Conservation (phyloP, 2,888 invertebrate species). For the Dioctria rufipes region DNA sequence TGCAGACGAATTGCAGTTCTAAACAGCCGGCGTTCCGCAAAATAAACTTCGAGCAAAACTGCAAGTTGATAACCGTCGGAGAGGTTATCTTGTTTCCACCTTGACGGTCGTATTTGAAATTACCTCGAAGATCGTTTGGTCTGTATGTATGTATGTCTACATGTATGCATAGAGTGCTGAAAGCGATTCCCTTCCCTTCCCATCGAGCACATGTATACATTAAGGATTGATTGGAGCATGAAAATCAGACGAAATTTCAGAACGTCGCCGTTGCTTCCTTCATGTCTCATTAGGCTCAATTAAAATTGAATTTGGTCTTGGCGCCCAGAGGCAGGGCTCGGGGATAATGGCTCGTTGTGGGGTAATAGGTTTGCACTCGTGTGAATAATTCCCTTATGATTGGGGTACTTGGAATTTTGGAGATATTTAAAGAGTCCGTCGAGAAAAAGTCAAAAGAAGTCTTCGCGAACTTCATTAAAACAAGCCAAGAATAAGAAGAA, state of each 20-base stretch:
- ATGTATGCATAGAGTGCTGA: background rate
- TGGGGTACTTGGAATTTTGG: constrained; percentile 14
- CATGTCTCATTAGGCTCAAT: constrained; percentile 50
- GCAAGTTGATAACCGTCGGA: constrained; percentile 46
- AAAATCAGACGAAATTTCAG: constrained; percentile 48
- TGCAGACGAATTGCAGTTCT: background rate
- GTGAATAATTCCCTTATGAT: constrained; percentile 40
- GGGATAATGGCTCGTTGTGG: constrained; percentile 7
- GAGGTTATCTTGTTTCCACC: constrained; percentile 48
- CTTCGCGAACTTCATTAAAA: constrained; percentile 36
- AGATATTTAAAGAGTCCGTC: constrained; percentile 35
- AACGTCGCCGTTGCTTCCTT: constrained; percentile 37
- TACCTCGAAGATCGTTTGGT: constrained; percentile 30
- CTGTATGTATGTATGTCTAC: background rate
- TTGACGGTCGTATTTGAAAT: constrained; percentile 48
- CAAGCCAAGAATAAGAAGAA: too few species aligned
- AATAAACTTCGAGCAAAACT: constrained; percentile 43
- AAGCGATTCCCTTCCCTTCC: background rate
- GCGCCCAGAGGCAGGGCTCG: background rate
- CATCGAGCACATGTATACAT: background rate
- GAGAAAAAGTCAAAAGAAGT: constrained; percentile 28
- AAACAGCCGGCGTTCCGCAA: constrained; percentile 37
- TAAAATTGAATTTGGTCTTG: constrained; percentile 34
- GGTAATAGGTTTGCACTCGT: constrained; percentile 28
- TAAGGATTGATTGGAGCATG: constrained; percentile 49